These are phyloP conservation scores for Cyclophora albipunctata DNA, from an alignment of 2,888 invertebrate species.

Conservation along the genomic window DNA sequence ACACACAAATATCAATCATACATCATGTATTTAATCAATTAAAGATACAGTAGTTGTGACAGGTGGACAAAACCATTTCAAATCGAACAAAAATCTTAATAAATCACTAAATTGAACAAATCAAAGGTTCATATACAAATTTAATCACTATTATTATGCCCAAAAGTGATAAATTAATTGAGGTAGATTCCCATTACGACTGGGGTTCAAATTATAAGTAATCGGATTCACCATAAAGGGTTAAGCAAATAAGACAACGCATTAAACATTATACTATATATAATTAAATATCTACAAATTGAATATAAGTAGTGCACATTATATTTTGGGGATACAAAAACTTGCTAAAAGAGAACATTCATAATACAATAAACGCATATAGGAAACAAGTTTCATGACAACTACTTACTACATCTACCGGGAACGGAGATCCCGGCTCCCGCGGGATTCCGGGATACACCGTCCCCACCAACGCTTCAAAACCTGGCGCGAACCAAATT, in stretches of 20 bases:
- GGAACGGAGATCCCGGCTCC: slow-evolving; percentile 5
- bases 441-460: slow-evolving; percentile 6
- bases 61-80: slow-evolving; percentile 66
- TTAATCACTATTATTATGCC: slow-evolving; percentile 69
- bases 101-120: slow-evolving; percentile 64
- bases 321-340: slow-evolving; percentile 52
- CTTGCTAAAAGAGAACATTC: slow-evolving; percentile 73
- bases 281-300: slow-evolving; percentile 76
- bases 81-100: slow-evolving; percentile 51
- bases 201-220: slow-evolving; percentile 66
- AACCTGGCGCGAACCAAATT: slow-evolving; percentile 65
- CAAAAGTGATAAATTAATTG: slow-evolving; percentile 75
- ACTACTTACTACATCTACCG: slow-evolving; percentile 28
- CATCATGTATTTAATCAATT: slow-evolving; percentile 71
- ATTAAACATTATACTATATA: slow-evolving; percentile 73
- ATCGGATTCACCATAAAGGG: slow-evolving; percentile 55
- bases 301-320: slow-evolving; percentile 69
- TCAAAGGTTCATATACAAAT: slow-evolving; percentile 52
- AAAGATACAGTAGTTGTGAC: slow-evolving; percentile 75
- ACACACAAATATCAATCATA: slow-evolving; percentile 67
- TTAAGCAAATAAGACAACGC: slow-evolving; percentile 67
- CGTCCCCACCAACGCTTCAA: slow-evolving; percentile 18
- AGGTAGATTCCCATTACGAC: slow-evolving; percentile 68
- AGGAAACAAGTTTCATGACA: slow-evolving; percentile 68
- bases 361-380: slow-evolving; percentile 73